Evolutionary conservation across 2,797 vertebrate species (phyloP).

Genomic region (Scomberomorus guttatus): DNA sequence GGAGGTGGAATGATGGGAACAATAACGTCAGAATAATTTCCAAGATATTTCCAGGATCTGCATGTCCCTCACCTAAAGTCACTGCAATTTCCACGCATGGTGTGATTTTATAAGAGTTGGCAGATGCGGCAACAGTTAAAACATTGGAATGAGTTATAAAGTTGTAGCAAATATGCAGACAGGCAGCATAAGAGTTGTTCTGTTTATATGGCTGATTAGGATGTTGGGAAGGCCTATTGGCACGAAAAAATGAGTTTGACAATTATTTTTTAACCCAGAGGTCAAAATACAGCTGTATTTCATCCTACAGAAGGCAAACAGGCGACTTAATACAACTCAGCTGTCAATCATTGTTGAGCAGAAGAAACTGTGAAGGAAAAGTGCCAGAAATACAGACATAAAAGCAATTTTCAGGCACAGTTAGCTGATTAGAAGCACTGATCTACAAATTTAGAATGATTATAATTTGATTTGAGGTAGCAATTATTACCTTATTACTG

Average conservation of each 20-base stretch:
- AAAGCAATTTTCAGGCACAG: no score
- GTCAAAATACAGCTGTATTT: no score
- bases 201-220: background rate
- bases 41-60: slow-evolving; percentile 10
- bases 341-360: no score
- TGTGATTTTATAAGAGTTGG: background rate
- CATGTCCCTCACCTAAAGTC: slow-evolving; percentile 1
- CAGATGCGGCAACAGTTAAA: background rate
- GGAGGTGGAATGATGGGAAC: slow-evolving; percentile 21
- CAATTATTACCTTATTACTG: background rate
- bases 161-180: background rate
- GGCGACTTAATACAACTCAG: no score
- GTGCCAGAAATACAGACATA: no score
- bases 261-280: no score
- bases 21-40: slow-evolving; percentile 3
- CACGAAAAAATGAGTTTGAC: background rate
- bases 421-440: no score
- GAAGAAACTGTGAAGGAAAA: no score
- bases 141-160: no score
- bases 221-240: background rate
- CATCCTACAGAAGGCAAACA: background rate
- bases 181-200: background rate
- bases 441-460: background rate
- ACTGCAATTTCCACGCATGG: slow-evolving; percentile 6
- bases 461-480: background rate